A percentile compares a stretch with the other conserved stretches of the same genome.
phyloP scores from a whole-genome alignment of 2,113 vertebrate genomes.

The Piaya cayana region DNA sequence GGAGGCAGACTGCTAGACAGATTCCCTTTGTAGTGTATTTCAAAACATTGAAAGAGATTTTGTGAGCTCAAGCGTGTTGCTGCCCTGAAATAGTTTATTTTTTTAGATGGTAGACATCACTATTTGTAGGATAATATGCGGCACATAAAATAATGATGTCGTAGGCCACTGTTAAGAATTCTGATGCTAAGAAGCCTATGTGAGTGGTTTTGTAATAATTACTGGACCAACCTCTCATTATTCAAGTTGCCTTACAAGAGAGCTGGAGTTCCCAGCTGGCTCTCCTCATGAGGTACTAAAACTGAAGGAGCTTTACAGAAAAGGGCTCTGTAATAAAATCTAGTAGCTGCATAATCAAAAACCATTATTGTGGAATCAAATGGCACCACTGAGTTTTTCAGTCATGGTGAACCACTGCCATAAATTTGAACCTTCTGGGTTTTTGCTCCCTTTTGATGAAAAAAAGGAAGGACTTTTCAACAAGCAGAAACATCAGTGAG shows the following conservation, averaged over 20 bases:
- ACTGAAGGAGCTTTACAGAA: neutral
- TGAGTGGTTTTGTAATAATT: neutral
- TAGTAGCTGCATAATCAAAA: neutral
- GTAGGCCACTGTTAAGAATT: neutral
- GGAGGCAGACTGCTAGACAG: neutral
- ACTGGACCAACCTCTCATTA: neutral
- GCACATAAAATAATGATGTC: neutral
- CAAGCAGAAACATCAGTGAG: neutral
- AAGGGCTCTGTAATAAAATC: neutral
- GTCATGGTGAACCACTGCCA: neutral
- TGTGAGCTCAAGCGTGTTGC: neutral
- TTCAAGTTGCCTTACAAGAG: neutral
- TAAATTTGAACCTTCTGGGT: neutral
- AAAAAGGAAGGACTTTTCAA: neutral
- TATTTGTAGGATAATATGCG: neutral
- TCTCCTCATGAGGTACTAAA: neutral
- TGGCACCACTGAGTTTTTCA: neutral
- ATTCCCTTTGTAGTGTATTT: slow-evolving; percentile 8
- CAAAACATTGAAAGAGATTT: neutral
- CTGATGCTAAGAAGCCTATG: neutral
- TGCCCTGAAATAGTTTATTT: neutral
- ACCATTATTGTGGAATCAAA: neutral
- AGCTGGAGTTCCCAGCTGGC: neutral
- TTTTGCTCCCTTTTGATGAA: neutral
- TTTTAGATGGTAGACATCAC: neutral